phyloP scores from a whole-genome alignment of 2,113 vertebrate species.

The Climacteris rufus region DNA sequence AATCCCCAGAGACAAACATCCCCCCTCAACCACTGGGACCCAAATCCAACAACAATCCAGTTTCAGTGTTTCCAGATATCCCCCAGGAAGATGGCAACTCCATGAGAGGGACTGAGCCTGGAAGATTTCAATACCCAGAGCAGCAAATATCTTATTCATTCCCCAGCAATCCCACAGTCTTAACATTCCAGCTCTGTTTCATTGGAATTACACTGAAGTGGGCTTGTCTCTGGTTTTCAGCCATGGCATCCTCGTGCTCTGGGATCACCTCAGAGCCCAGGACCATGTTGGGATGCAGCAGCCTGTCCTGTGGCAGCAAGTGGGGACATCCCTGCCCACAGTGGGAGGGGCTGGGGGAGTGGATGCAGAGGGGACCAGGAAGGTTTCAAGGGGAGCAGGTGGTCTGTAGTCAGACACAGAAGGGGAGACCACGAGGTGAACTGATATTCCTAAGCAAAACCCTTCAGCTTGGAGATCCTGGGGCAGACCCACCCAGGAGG shows the following conservation, averaged over 20 bases:
- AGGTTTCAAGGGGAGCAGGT: not conserved
- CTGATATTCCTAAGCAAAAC: not conserved
- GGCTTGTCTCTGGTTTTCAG: not conserved
- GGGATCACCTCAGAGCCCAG: not conserved
- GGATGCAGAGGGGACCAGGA: not conserved
- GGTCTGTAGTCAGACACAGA: not conserved
- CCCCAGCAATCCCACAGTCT: not conserved
- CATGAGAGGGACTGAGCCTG: not conserved
- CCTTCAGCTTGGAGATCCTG: not conserved
- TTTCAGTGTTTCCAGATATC: not conserved
- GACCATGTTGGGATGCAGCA: not conserved
- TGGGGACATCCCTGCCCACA: not conserved
- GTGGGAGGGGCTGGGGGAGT: not conserved
- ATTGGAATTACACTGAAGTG: rapidly evolving
- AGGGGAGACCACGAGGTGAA: not conserved
- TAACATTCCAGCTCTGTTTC: not conserved
- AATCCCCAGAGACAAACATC: not conserved
- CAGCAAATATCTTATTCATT: not conserved
- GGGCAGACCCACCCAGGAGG: not conserved
- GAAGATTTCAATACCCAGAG: not conserved
- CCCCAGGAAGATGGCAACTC: not conserved
- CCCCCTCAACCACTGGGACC: rapidly evolving
- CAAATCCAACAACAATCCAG: not conserved
- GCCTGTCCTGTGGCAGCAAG: not conserved
- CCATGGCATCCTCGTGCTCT: not conserved